Percentiles rank a stretch among this genome's conserved stretches.
Conservation (phyloP, 2,113 vertebrate species). For the Indicator indicator region DNA sequence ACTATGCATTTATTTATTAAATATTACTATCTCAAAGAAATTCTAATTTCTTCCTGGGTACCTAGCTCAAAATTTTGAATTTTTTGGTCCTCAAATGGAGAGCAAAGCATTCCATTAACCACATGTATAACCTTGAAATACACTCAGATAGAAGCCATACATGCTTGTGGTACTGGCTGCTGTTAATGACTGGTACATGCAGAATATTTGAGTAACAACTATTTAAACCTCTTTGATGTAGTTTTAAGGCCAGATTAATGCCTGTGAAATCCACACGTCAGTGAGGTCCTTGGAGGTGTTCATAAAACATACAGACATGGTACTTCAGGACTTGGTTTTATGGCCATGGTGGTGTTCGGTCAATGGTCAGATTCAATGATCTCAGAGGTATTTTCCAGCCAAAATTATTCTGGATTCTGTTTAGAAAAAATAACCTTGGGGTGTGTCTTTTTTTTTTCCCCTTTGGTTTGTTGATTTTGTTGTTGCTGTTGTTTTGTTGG, state of each 20-base stretch:
- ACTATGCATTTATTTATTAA: neutral
- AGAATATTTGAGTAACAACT: neutral
- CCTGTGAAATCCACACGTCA: neutral
- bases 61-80: neutral
- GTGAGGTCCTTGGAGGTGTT: neutral
- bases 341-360: too few relatives aligned
- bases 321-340: too few relatives aligned
- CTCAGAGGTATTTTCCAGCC: too few relatives aligned
- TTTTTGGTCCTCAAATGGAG: neutral
- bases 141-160: neutral
- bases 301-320: too few relatives aligned
- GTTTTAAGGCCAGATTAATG: neutral
- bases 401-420: too few relatives aligned
- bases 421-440: neutral
- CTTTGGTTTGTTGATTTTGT: too few relatives aligned
- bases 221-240: constrained; percentile 2
- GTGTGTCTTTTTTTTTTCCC: neutral
- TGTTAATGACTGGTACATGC: neutral
- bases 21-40: neutral
- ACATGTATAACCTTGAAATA: neutral
- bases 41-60: neutral
- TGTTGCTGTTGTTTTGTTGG: too few relatives aligned
- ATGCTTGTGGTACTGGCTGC: neutral
- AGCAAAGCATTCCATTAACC: neutral
- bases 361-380: too few relatives aligned